Conservation (phyloP, 23 tunicate genomes). For the Pegea sp. region DNA sequence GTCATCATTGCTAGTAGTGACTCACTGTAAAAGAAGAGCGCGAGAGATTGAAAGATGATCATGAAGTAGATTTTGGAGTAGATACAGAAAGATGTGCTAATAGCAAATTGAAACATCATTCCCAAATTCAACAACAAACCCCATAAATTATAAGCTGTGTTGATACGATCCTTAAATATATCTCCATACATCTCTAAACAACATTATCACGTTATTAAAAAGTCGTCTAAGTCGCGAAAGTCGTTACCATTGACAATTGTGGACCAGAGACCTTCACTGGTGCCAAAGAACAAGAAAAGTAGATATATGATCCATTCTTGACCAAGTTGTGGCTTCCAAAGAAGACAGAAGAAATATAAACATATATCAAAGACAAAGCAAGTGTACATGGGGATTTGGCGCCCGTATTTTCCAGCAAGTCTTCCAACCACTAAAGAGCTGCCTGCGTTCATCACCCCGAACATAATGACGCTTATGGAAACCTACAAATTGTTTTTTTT, state of each 20-base stretch:
- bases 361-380: conserved; percentile 7
- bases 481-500: no score
- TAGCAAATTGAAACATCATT: neutral
- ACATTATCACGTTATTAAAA: neutral
- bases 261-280: conserved; percentile 19
- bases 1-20: neutral
- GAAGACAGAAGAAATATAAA: conserved; percentile 9
- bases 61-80: neutral
- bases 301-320: conserved; percentile 5
- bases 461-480: conserved; percentile 9
- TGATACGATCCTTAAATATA: neutral
- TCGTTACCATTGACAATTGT: conserved; percentile 19
- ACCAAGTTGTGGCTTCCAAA: conserved; percentile 2
- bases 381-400: conserved; percentile 9
- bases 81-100: neutral
- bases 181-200: neutral
- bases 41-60: neutral
- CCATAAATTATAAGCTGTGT: neutral
- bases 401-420: conserved; percentile 17
- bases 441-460: conserved; percentile 10
- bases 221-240: neutral
- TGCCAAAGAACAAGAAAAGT: conserved; percentile 15
- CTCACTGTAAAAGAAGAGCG: neutral
- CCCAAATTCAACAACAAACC: neutral
- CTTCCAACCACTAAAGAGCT: conserved; percentile 8